phyloP scores from a whole-genome alignment of 2,888 invertebrate species.

The Drosophila limbata region DNA sequence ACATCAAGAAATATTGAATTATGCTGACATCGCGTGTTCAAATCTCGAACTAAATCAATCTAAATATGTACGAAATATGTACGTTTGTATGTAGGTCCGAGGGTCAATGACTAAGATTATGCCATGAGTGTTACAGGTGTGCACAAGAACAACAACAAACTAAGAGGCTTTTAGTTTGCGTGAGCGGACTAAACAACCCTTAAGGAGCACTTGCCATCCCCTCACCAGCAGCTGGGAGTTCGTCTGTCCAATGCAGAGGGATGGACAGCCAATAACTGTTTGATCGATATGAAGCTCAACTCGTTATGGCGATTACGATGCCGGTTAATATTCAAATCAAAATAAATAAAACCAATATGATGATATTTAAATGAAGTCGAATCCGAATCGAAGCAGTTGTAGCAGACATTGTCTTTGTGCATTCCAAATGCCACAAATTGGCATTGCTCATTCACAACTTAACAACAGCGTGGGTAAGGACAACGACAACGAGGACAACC shows the following conservation, averaged over 20 bases:
- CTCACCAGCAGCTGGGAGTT: neutral
- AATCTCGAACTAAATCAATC: conserved; percentile 30
- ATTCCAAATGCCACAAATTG: conserved; percentile 36
- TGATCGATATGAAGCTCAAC: conserved; percentile 65
- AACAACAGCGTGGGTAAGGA: conserved; percentile 41
- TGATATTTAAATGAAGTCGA: conserved; percentile 56
- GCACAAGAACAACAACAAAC: conserved; percentile 1
- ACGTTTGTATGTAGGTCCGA: conserved; percentile 64
- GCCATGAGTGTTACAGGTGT: conserved; percentile 57
- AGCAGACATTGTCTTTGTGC: conserved; percentile 51
- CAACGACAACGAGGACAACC: neutral
- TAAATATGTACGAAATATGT: too few species aligned
- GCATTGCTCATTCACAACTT: conserved; percentile 42
- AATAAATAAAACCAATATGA: conserved; percentile 60
- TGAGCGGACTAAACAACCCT: conserved; percentile 24
- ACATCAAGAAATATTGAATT: conserved; percentile 39
- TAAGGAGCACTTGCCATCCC: neutral
- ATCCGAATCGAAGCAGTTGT: conserved; percentile 18
- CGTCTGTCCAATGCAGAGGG: conserved; percentile 37
- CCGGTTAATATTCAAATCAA: conserved; percentile 77
- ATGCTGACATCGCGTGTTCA: conserved; percentile 57
- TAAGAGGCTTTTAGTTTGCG: conserved; percentile 22
- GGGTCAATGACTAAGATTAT: conserved; percentile 63
- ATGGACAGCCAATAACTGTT: conserved; percentile 73
- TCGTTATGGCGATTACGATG: conserved; percentile 52